Evolutionary conservation across 2,797 vertebrate genomes (phyloP).

Genomic region (Euphonia xanthogaster): DNA sequence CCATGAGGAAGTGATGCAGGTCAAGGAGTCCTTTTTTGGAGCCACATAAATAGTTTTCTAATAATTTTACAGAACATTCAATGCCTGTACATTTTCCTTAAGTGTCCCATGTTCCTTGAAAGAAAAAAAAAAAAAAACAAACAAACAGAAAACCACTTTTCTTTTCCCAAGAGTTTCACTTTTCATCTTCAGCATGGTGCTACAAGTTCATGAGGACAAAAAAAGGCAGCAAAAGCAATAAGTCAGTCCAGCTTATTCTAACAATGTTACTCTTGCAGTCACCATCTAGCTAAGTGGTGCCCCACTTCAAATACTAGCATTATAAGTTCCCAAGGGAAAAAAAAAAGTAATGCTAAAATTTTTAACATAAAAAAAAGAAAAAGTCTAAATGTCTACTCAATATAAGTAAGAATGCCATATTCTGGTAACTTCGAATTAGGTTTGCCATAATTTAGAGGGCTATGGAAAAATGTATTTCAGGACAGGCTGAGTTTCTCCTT

Average conservation of each 20-base stretch:
- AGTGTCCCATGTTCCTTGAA: neutral
- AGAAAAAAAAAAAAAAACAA: neutral
- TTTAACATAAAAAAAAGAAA: neutral
- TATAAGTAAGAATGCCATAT: neutral
- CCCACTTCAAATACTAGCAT: neutral
- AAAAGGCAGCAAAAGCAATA: neutral
- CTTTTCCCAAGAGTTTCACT: neutral
- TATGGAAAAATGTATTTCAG: neutral
- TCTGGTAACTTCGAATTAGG: neutral
- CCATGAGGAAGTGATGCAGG: neutral
- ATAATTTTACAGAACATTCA: neutral
- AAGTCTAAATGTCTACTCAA: neutral
- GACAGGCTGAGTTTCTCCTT: neutral
- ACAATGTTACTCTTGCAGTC: neutral
- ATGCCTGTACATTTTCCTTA: neutral
- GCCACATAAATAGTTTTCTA: neutral
- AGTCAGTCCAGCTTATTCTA: neutral
- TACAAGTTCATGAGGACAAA: neutral
- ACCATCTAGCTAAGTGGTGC: neutral
- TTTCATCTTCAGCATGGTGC: neutral
- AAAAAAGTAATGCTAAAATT: neutral
- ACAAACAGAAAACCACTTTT: neutral
- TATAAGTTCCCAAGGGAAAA: neutral
- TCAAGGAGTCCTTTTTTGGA: neutral
- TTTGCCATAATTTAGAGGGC: neutral